Conservation (phyloP, 30 jellyfish, hydroid and myxozoan genomes). For the Cassiopea andromeda region DNA sequence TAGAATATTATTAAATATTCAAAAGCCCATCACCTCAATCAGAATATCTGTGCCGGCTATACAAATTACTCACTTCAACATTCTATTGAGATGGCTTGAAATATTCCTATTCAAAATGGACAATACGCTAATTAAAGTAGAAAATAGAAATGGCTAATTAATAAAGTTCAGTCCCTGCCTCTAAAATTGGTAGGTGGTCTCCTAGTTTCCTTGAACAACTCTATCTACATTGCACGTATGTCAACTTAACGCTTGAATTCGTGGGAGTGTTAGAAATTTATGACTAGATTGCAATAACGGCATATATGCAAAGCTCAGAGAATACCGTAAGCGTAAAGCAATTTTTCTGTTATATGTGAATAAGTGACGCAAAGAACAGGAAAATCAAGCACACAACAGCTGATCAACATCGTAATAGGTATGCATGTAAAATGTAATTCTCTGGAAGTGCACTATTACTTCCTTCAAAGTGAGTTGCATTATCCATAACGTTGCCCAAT, state of each 20-base stretch:
- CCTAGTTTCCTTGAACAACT: too few relatives aligned
- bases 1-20: not conserved
- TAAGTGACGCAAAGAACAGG: too few relatives aligned
- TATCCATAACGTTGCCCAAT: not conserved
- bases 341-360: too few relatives aligned
- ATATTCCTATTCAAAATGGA: not conserved
- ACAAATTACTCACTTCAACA: not conserved
- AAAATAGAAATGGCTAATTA: not conserved
- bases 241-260: too few relatives aligned
- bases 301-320: too few relatives aligned
- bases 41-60: not conserved
- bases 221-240: too few relatives aligned
- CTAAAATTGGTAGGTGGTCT: not conserved
- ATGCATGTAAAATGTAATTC: not conserved
- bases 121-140: not conserved
- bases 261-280: too few relatives aligned
- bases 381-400: too few relatives aligned
- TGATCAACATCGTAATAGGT: too few relatives aligned
- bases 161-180: not conserved
- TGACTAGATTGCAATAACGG: too few relatives aligned
- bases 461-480: not conserved
- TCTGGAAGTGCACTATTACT: not conserved
- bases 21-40: not conserved
- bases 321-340: too few relatives aligned
- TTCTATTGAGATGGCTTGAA: not conserved